These are phyloP conservation scores for Rhogogaster chlorosoma DNA, from an alignment of 2,888 invertebrate genomes.

Conservation along the genomic window DNA sequence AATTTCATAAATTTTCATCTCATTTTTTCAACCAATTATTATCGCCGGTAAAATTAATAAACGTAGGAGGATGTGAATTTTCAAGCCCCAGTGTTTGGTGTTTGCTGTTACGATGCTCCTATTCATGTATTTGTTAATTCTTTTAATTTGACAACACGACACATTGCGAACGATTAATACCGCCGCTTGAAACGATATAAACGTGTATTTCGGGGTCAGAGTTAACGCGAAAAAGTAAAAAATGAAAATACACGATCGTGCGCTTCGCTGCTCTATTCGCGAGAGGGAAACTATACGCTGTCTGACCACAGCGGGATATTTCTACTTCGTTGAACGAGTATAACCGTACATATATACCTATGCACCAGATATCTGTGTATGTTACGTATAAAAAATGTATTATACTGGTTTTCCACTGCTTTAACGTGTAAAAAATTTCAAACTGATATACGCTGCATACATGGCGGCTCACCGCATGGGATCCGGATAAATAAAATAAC, in stretches of 20 bases:
- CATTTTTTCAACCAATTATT: too few relatives aligned
- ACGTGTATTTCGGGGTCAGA: background rate
- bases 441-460: background rate
- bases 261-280: conserved; percentile 16
- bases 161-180: background rate
- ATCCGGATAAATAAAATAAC: background rate
- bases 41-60: too few relatives aligned
- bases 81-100: background rate
- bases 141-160: background rate
- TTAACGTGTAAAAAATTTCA: background rate
- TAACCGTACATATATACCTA: background rate
- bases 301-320: conserved; percentile 15
- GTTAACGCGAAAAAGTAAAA: background rate
- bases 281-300: conserved; percentile 3
- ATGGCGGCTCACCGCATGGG: background rate
- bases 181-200: background rate
- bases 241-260: background rate
- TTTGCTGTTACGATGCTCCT: background rate
- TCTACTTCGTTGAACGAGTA: conserved; percentile 13
- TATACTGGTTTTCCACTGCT: background rate
- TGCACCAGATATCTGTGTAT: background rate
- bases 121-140: background rate
- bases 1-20: too few relatives aligned
- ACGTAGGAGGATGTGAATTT: too few relatives aligned
- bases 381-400: background rate